Conservation (phyloP, 1,140 invertebrate species). For the Andricus grossulariae region DNA sequence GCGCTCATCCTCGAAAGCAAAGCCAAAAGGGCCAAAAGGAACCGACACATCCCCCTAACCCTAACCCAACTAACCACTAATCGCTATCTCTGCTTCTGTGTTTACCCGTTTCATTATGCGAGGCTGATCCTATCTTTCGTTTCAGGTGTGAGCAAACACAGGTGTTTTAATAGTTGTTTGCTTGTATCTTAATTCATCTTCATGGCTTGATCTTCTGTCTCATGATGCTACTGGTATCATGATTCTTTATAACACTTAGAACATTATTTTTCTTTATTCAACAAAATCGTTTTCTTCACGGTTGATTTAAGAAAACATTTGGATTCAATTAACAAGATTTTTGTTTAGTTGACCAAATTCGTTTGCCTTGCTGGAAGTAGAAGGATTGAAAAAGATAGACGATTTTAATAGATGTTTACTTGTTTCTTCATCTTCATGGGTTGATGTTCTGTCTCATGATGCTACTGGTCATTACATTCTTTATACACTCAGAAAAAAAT, state of each 20-base stretch:
- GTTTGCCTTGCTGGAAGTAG: too few species aligned
- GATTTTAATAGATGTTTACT: constrained; percentile 19
- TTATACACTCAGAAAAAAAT: neutral
- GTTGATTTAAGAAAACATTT: too few species aligned
- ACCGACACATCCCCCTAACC: neutral
- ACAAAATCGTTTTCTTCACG: too few species aligned
- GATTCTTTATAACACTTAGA: neutral
- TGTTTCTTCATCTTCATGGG: neutral
- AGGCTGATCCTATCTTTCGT: constrained; percentile 58
- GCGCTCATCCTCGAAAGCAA: neutral
- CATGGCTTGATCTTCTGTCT: neutral
- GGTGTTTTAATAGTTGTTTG: constrained; percentile 56
- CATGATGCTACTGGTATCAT: neutral
- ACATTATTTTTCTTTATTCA: too few species aligned
- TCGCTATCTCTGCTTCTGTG: neutral
- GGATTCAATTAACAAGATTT: too few species aligned
- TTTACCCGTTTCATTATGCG: constrained; percentile 27
- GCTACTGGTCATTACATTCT: neutral
- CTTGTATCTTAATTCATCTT: constrained; percentile 8
- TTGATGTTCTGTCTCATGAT: neutral
- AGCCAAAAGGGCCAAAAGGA: neutral
- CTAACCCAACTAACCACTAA: neutral
- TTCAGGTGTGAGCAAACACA: constrained; percentile 74
- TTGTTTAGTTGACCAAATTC: too few species aligned
- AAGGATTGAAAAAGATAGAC: too few species aligned